phyloP scores from a whole-genome alignment of 2,888 invertebrate species.

The Nomada fabriciana region DNA sequence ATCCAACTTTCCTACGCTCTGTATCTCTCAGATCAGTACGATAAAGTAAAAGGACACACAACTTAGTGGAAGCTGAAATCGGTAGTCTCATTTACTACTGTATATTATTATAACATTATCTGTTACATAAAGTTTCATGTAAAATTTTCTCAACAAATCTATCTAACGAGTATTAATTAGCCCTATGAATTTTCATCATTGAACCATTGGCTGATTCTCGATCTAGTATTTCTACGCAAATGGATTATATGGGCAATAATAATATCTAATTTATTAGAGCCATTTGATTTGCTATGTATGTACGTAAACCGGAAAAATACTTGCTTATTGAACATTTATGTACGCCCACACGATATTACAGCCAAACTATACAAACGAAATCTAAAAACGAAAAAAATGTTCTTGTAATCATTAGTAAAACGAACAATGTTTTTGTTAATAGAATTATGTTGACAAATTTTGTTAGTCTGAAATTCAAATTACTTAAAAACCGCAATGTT shows the following conservation, averaged over 20 bases:
- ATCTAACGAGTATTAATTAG: slow-evolving; percentile 72
- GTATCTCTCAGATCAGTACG: slow-evolving; percentile 70
- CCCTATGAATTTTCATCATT: slow-evolving; percentile 60
- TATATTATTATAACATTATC: slow-evolving; percentile 61
- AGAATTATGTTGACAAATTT: slow-evolving; percentile 39
- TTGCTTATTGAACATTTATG: slow-evolving; percentile 25
- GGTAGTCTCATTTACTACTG: slow-evolving; percentile 45
- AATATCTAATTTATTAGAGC: slow-evolving; percentile 36
- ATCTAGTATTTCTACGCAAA: slow-evolving; percentile 52
- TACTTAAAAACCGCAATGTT: slow-evolving; percentile 38
- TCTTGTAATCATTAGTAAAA: slow-evolving; percentile 27
- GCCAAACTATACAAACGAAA: slow-evolving; percentile 44
- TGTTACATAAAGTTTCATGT: slow-evolving; percentile 74
- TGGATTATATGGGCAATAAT: slow-evolving; percentile 52
- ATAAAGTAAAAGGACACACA: slow-evolving; percentile 74
- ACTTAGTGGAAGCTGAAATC: slow-evolving; percentile 62
- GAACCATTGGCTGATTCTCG: slow-evolving; percentile 46
- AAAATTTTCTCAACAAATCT: slow-evolving; percentile 68
- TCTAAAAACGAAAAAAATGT: slow-evolving; percentile 30
- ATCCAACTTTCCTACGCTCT: slow-evolving; percentile 75
- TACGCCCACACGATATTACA: slow-evolving; percentile 12
- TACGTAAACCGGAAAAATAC: slow-evolving; percentile 40
- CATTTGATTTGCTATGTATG: slow-evolving; percentile 39
- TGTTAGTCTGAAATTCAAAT: slow-evolving; percentile 25
- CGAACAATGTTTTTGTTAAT: slow-evolving; percentile 30